phyloP scores from a whole-genome alignment of 2,888 invertebrate genomes.

The Eucera pruinosa region DNA sequence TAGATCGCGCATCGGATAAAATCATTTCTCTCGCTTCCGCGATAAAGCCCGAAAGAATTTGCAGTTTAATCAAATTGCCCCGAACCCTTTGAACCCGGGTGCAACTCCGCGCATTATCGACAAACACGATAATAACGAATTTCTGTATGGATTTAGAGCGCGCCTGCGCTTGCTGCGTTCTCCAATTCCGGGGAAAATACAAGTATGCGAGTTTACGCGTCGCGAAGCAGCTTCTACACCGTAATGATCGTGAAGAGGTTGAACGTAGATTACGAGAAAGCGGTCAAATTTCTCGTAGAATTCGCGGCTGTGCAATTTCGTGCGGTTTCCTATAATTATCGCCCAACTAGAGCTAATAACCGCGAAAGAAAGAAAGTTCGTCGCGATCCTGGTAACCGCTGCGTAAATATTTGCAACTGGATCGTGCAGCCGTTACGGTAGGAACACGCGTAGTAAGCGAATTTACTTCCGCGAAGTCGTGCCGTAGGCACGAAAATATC shows the following conservation, averaged over 20 bases:
- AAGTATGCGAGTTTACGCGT: constrained; percentile 13
- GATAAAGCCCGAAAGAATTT: background rate
- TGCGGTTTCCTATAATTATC: constrained; percentile 1
- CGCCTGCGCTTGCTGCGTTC: background rate
- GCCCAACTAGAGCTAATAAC: background rate
- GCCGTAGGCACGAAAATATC: constrained; percentile 14
- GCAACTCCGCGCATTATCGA: background rate
- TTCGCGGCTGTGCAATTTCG: background rate
- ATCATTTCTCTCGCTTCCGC: background rate
- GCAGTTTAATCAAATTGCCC: background rate
- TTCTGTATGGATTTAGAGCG: background rate
- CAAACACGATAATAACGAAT: background rate
- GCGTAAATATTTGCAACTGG: background rate
- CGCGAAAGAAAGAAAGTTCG: constrained; percentile 1
- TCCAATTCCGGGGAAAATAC: background rate
- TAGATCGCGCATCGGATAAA: background rate
- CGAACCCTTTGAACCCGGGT: background rate
- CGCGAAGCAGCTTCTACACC: background rate
- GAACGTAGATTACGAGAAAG: background rate
- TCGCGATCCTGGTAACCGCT: background rate
- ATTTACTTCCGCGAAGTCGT: background rate
- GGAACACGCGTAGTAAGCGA: background rate
- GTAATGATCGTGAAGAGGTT: constrained; percentile 20
- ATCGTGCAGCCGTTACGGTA: background rate
- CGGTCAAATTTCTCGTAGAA: background rate